Percentiles rank a stretch among this genome's conserved stretches.
Evolutionary conservation across 1,140 invertebrate genomes (phyloP).

Genomic region (Pachypeltis micranthus): DNA sequence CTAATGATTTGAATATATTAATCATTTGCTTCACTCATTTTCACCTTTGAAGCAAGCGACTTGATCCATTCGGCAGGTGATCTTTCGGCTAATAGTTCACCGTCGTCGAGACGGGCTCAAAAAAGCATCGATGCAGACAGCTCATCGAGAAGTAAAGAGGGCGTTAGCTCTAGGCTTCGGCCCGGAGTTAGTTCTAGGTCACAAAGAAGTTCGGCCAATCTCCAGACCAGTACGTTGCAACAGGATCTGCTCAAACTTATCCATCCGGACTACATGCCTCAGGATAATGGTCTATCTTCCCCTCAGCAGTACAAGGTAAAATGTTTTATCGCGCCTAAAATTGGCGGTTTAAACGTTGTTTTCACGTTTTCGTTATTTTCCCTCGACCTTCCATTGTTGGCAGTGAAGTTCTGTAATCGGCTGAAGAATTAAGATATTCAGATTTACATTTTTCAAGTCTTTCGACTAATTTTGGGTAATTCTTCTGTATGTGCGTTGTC

Average conservation of each 20-base stretch:
- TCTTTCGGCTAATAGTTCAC: constrained; percentile 43
- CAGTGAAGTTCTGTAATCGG: too few relatives aligned
- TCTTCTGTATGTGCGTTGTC: too few relatives aligned
- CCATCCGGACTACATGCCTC: constrained; percentile 61
- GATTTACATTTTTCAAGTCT: too few relatives aligned
- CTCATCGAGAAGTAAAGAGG: constrained; percentile 35
- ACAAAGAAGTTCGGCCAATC: constrained; percentile 46
- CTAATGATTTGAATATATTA: too few relatives aligned
- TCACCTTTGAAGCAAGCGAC: neutral
- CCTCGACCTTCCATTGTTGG: too few relatives aligned
- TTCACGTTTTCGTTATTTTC: too few relatives aligned
- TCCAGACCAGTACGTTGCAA: constrained; percentile 57
- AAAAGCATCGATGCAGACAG: constrained; percentile 25
- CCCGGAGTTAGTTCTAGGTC: constrained; percentile 36
- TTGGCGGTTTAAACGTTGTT: too few relatives aligned
- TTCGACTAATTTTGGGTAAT: too few relatives aligned
- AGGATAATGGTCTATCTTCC: neutral
- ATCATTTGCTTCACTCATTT: neutral
- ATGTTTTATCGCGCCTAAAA: too few relatives aligned
- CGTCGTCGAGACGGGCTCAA: constrained; percentile 35
- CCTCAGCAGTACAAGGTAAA: neutral
- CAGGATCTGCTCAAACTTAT: constrained; percentile 82
- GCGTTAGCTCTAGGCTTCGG: constrained; percentile 32
- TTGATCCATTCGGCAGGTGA: constrained; percentile 42
- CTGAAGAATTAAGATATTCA: too few relatives aligned